Percentiles rank a stretch among this genome's conserved stretches.
phyloP scores from a whole-genome alignment of 1,140 invertebrate genomes.

The Zaprionus ornatus region DNA sequence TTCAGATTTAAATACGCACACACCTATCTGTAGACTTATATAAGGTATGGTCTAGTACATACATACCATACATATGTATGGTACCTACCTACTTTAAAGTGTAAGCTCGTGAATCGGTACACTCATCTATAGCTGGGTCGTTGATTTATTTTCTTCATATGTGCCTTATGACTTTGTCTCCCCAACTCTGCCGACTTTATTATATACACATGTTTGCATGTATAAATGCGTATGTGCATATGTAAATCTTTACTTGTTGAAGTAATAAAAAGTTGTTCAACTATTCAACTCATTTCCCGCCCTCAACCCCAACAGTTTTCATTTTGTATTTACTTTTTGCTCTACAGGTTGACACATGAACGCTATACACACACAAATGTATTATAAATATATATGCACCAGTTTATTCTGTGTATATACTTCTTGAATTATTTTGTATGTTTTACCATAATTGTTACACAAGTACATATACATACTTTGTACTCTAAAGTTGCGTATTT shows the following conservation, averaged over 20 bases:
- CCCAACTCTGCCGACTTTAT: too few relatives aligned
- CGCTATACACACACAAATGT: background rate
- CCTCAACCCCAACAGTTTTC: background rate
- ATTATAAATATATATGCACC: background rate
- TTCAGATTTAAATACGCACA: background rate
- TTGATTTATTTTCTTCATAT: slow-evolving; percentile 22
- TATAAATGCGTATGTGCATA: background rate
- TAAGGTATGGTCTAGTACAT: background rate
- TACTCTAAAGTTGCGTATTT: too few relatives aligned
- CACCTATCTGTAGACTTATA: background rate
- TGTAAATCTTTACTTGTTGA: background rate
- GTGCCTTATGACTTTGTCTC: background rate
- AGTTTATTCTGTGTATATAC: background rate
- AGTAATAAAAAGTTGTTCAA: background rate
- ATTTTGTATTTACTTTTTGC: background rate
- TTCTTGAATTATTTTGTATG: background rate
- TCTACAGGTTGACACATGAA: background rate
- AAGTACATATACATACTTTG: too few relatives aligned
- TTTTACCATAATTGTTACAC: too few relatives aligned
- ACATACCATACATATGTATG: slow-evolving; percentile 14
- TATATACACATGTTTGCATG: too few relatives aligned
- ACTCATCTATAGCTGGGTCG: slow-evolving; percentile 4
- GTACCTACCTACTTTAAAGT: background rate
- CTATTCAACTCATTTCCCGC: background rate
- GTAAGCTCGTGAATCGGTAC: background rate